These are phyloP conservation scores for Parus major DNA, from an alignment of 2,113 vertebrate species.

Conservation along the genomic window DNA sequence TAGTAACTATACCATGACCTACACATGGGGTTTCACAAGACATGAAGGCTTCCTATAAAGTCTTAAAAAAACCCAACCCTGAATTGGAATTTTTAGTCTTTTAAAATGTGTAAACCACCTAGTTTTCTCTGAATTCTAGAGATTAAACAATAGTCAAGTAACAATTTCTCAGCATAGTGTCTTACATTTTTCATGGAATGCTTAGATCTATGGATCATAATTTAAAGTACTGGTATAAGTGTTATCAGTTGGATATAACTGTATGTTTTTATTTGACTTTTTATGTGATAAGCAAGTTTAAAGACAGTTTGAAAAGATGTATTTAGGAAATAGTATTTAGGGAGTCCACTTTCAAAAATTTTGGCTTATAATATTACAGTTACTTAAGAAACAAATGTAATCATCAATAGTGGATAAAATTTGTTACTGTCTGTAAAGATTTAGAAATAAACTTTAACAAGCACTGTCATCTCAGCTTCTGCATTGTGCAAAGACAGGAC, in stretches of 20 bases:
- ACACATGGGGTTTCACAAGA: background rate
- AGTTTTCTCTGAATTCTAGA: background rate
- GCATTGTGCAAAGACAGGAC: background rate
- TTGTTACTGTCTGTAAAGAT: background rate
- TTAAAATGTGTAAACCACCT: background rate
- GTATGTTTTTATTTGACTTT: background rate
- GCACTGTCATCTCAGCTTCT: background rate
- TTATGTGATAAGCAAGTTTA: background rate
- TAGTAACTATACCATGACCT: background rate
- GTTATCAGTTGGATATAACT: background rate
- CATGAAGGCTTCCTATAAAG: background rate
- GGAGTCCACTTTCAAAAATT: background rate
- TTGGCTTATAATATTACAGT: background rate
- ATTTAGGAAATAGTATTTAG: background rate
- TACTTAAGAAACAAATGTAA: background rate
- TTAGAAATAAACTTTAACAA: background rate
- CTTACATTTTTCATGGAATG: background rate
- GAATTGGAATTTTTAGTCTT: background rate
- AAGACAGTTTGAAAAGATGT: background rate
- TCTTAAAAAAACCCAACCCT: background rate
- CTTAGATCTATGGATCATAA: background rate
- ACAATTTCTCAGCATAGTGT: background rate
- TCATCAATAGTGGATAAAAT: background rate
- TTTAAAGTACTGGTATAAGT: background rate
- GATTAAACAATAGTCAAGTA: background rate